A percentile compares a stretch with the other conserved stretches of the same genome.
phyloP scores from a whole-genome alignment of 1,140 invertebrate species.

The Colletes latitarsis region DNA sequence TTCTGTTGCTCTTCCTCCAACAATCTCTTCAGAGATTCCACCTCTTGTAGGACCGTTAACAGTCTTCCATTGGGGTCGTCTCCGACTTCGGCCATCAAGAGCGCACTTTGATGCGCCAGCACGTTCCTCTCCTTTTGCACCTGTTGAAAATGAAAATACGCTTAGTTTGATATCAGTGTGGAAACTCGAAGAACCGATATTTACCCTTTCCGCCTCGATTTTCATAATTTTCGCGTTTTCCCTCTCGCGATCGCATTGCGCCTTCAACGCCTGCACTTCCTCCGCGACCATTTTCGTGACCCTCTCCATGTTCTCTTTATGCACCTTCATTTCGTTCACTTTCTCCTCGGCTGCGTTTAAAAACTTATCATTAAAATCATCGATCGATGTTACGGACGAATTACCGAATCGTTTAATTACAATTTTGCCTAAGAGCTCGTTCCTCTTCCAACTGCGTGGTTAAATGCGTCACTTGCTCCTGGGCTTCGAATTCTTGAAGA shows the following conservation, averaged over 20 bases:
- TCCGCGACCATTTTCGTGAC: conserved; percentile 85
- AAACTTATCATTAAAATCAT: not conserved
- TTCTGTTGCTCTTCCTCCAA: conserved; percentile 84
- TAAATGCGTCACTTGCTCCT: conserved; percentile 82
- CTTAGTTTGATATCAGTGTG: no score
- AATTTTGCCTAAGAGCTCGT: conserved; percentile 76
- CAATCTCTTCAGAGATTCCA: conserved; percentile 83
- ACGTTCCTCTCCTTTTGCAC: conserved; percentile 84
- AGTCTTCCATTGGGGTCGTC: conserved; percentile 82
- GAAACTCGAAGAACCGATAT: conserved; percentile 7
- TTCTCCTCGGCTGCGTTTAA: conserved; percentile 67
- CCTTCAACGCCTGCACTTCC: conserved; percentile 83
- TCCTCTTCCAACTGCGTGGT: conserved; percentile 83
- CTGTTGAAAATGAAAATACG: conserved; percentile 27
- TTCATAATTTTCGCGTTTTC: conserved; percentile 82
- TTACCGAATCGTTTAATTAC: conserved; percentile 58
- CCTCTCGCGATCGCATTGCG: conserved; percentile 83
- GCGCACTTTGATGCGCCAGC: conserved; percentile 85
- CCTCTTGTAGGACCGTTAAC: conserved; percentile 82
- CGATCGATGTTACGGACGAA: not conserved
- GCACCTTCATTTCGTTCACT: conserved; percentile 79
- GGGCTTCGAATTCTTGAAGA: conserved; percentile 87
- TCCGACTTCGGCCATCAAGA: conserved; percentile 84
- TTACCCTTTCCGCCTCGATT: conserved; percentile 78
- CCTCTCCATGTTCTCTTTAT: conserved; percentile 84